Base-by-base conservation (phyloP, 92 coral and sea anemone genomes). In the Umimayanthus chanpuru region DNA sequence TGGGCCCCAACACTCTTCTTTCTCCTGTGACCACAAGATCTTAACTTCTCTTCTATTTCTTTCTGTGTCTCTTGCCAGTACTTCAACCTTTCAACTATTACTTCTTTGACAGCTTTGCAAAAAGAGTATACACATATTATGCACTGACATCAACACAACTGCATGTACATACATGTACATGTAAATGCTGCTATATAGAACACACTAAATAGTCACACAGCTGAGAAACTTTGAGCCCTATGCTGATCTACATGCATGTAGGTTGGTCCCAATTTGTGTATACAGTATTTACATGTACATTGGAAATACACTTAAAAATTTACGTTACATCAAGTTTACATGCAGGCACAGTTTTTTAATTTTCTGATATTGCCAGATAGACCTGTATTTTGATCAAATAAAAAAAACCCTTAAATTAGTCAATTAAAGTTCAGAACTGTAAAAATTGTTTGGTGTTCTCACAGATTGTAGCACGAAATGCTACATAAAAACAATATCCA, bases 1-100 rank as follows among this genome's bases (percentile, higher is more conserved):
- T 72, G 76, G 26, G 76, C 76, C 26, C 76, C 76, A n/a, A 15
- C 76, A 72, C 76, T 72, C 76, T 72, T 72, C 38, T 72, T 72
- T 72, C 76, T 72, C 26, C 26, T 72, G 76, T 72, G 76, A 43
- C 49, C 49, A 43, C 9, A 43, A 8, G 7, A 43, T 43, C 9
- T 43, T 43, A 43, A 5, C 49, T 43, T 43, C 49, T 43, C 49
- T 43, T 43, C 49, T 43, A 43, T 5, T 8, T 43, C 49, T 43
- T 43, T 43, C 49, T 43, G 49, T 43, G 49, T 43, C 7, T 43
- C 49, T 43, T 43, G 49, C 49, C 49, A 43, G 49, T 43, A 43
- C 49, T 43, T 43, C 49, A 43, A 8, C 49, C 9, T 43, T 43
- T 43, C 49, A 43, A 43, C 49, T 43, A 43, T 43, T 8, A 43